These are phyloP conservation scores for Rotaria socialis DNA, from an alignment of 2,888 invertebrate genomes.

Conservation along the genomic window DNA sequence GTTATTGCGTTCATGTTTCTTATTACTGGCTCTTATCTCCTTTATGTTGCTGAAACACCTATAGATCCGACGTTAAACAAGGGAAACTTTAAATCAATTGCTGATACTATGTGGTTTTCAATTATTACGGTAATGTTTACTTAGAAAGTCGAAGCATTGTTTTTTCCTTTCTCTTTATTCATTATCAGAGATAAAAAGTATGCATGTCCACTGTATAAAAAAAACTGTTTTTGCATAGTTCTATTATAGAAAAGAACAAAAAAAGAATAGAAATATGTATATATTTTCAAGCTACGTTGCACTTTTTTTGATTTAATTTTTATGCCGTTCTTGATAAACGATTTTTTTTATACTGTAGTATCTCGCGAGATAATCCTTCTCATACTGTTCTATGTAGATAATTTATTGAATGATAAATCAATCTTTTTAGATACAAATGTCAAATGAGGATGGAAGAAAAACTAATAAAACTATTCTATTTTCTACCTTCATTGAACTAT, in stretches of 20 bases:
- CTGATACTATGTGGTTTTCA: slow-evolving; percentile 3
- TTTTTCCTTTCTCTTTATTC: no score
- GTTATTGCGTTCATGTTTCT: slow-evolving; percentile 33
- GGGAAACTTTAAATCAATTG: background rate
- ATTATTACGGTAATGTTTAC: background rate
- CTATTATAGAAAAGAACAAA: background rate
- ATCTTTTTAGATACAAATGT: background rate
- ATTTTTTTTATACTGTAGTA: background rate
- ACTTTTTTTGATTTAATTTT: no score
- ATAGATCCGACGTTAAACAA: background rate
- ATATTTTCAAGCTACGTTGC: no score
- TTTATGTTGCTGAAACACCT: slow-evolving; percentile 16
- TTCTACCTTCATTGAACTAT: no score
- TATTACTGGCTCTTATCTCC: slow-evolving; percentile 13
- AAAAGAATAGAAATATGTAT: no score
- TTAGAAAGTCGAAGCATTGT: background rate
- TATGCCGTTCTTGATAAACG: no score
- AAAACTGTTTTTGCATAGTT: background rate
- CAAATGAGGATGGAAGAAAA: background rate
- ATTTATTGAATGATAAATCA: background rate
- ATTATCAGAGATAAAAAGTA: no score
- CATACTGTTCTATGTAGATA: background rate
- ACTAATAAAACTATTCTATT: background rate
- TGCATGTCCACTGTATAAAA: no score
- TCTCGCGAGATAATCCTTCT: background rate